phyloP scores from a whole-genome alignment of 2,797 vertebrate species.

The Microcaecilia unicolor region DNA sequence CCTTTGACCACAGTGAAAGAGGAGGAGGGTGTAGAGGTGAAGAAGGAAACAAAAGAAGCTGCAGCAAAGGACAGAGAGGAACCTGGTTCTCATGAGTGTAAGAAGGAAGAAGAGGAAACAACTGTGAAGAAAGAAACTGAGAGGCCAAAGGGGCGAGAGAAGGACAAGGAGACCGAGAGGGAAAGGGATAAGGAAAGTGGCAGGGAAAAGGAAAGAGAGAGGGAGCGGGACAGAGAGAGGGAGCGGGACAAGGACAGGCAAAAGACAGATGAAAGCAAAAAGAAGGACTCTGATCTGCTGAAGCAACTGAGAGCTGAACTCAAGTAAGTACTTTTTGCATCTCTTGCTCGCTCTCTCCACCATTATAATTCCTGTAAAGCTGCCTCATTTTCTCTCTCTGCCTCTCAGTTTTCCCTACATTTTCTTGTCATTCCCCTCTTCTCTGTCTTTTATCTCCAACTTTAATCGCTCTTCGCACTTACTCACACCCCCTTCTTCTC shows the following conservation, averaged over 20 bases:
- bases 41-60: conserved; percentile 49
- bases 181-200: conserved; percentile 48
- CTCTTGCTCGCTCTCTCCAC: neutral
- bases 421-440: no score
- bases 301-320: conserved; percentile 79
- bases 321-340: conserved; percentile 50
- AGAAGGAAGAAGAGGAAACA: conserved; percentile 24
- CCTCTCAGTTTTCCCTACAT: no score
- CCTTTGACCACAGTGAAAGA: conserved; percentile 32
- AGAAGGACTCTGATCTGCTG: conserved; percentile 80
- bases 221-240: conserved; percentile 10
- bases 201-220: conserved; percentile 59
- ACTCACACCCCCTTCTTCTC: neutral
- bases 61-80: conserved; percentile 57
- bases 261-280: conserved; percentile 74
- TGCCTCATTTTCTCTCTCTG: no score
- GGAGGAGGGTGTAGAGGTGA: conserved; percentile 47
- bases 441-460: no score
- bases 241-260: conserved; percentile 47
- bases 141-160: conserved; percentile 59
- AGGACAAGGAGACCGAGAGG: conserved; percentile 63
- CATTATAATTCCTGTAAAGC: no score
- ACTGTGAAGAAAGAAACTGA: conserved; percentile 42
- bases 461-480: neutral
- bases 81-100: conserved; percentile 1